Evolutionary conservation across 1,140 invertebrate species (phyloP).

Genomic region (Plutomurus gul): DNA sequence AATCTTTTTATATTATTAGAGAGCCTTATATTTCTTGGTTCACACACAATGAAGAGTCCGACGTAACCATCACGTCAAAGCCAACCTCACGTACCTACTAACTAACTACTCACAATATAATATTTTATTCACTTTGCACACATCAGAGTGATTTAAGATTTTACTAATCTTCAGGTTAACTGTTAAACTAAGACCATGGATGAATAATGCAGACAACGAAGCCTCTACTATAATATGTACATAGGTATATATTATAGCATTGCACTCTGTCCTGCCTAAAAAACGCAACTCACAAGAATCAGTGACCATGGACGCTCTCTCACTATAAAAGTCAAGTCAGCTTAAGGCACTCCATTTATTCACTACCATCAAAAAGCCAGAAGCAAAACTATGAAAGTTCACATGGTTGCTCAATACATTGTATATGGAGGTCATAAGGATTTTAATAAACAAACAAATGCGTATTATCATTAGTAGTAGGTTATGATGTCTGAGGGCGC

Average conservation of each 20-base stretch:
- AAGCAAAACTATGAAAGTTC: neutral
- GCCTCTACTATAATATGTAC: neutral
- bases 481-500: neutral
- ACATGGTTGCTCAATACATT: neutral
- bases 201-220: neutral
- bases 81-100: too few relatives aligned
- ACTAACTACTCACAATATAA: too few relatives aligned
- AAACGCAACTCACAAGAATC: too few relatives aligned
- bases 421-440: constrained; percentile 6
- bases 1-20: constrained; percentile 3
- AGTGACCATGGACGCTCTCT: too few relatives aligned
- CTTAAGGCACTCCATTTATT: too few relatives aligned
- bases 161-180: neutral
- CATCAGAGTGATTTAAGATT: neutral
- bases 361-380: neutral
- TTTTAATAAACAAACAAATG: neutral
- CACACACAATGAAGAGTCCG: neutral
- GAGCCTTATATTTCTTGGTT: neutral
- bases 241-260: too few relatives aligned
- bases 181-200: neutral
- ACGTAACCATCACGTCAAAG: too few relatives aligned
- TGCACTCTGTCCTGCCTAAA: too few relatives aligned
- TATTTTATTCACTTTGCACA: too few relatives aligned
- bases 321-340: too few relatives aligned
- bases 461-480: too few relatives aligned